phyloP scores from a whole-genome alignment of 2,113 vertebrate species.

The Hypanus sabinus region DNA sequence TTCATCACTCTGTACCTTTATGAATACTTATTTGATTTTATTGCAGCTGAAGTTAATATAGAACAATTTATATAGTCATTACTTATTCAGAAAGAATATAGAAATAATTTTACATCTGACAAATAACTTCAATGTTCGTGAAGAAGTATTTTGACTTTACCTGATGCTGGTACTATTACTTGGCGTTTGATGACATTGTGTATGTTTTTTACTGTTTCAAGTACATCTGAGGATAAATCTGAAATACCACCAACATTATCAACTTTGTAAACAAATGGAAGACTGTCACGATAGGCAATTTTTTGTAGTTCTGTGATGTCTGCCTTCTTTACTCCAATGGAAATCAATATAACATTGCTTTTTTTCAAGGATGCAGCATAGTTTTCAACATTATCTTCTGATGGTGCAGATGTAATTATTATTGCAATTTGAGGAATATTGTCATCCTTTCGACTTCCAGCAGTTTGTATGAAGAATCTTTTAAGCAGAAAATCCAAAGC shows the following conservation, averaged over 20 bases:
- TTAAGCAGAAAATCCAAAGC: slow-evolving; percentile 54
- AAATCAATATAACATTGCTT: slow-evolving; percentile 53
- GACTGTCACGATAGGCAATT: slow-evolving; percentile 41
- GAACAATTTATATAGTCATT: not conserved
- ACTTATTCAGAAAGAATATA: not conserved
- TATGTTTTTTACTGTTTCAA: slow-evolving; percentile 44
- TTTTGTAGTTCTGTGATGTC: slow-evolving; percentile 44
- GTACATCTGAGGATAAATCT: slow-evolving; percentile 41
- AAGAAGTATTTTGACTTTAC: slow-evolving; percentile 41
- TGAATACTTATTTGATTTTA: not conserved
- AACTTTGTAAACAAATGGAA: slow-evolving; percentile 39
- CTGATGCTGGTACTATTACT: slow-evolving; percentile 35
- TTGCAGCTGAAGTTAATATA: not conserved
- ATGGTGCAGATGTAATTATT: slow-evolving; percentile 59
- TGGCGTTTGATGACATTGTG: not conserved
- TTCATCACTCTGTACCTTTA: not conserved
- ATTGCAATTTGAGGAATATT: slow-evolving; percentile 59
- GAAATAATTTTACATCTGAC: not conserved
- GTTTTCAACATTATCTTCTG: slow-evolving; percentile 49
- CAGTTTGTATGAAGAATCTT: slow-evolving; percentile 51
- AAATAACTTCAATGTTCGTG: not conserved
- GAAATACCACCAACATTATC: slow-evolving; percentile 20
- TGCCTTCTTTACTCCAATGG: slow-evolving; percentile 50
- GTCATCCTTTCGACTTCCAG: slow-evolving; percentile 54
- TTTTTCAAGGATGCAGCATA: slow-evolving; percentile 50